Conservation (phyloP, 1,140 invertebrate species). For the Spodoptera litura region DNA sequence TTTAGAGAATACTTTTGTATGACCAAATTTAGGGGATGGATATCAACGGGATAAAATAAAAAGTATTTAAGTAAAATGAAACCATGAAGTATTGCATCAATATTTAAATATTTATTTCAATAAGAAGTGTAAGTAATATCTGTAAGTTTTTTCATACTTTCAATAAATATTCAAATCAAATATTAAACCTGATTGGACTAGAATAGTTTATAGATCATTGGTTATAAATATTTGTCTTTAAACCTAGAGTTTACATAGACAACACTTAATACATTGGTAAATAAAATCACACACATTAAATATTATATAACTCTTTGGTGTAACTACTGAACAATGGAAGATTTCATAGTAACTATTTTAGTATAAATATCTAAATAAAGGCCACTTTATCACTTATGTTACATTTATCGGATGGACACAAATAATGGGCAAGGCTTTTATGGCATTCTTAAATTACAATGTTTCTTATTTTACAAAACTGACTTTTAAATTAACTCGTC, state of each 20-base stretch:
- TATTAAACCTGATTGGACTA: conserved; percentile 21
- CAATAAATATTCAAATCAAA: no score
- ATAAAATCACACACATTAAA: conserved; percentile 43
- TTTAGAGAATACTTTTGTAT: no score
- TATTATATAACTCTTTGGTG: conserved; percentile 47
- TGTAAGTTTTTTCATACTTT: background rate
- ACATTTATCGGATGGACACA: conserved; percentile 36
- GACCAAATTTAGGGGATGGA: no score
- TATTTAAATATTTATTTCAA: conserved; percentile 41
- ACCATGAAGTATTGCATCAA: conserved; percentile 12
- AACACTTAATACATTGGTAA: conserved; percentile 32
- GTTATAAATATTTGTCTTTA: conserved; percentile 6
- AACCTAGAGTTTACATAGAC: conserved; percentile 14
- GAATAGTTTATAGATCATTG: conserved; percentile 4
- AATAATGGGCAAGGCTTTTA: conserved; percentile 37
- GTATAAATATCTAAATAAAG: conserved; percentile 68
- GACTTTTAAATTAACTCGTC: background rate
- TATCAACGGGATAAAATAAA: no score
- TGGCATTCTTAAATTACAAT: conserved; percentile 13
- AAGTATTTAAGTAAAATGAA: background rate
- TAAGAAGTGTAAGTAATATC: background rate
- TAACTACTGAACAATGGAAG: conserved; percentile 70
- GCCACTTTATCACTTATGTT: conserved; percentile 72
- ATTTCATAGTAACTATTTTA: conserved; percentile 61
- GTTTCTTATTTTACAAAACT: conserved; percentile 29